Conservation (phyloP, 2,888 invertebrate genomes). For the Tuta absoluta region DNA sequence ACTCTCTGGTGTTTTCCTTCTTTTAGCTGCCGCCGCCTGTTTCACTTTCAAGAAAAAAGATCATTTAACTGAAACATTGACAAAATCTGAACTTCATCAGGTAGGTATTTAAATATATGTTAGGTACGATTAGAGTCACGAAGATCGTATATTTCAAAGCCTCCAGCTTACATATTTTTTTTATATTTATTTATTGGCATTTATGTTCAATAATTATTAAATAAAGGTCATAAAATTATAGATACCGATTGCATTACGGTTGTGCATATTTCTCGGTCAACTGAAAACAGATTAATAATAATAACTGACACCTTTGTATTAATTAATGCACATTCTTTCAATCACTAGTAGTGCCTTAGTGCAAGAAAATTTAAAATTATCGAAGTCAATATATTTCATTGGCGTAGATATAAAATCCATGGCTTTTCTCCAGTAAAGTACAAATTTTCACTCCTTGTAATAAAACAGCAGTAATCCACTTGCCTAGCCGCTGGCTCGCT, state of each 20-base stretch:
- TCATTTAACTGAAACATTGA: slow-evolving; percentile 2
- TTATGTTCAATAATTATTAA: too few species aligned
- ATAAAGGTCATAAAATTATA: too few species aligned
- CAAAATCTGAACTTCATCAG: not conserved
- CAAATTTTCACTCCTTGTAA: slow-evolving; percentile 22
- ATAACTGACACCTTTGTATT: not conserved
- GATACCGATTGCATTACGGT: not conserved
- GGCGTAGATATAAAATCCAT: too few species aligned
- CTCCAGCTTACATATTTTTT: too few species aligned
- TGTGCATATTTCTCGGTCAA: not conserved
- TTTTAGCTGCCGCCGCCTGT: not conserved
- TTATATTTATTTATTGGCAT: too few species aligned
- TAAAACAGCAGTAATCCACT: slow-evolving; percentile 45
- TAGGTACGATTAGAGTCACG: too few species aligned
- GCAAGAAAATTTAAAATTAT: too few species aligned
- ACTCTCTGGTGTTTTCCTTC: not conserved
- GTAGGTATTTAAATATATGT: too few species aligned
- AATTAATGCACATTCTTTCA: not conserved
- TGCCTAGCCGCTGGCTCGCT: slow-evolving; percentile 58
- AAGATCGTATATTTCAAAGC: too few species aligned
- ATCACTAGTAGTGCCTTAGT: too few species aligned
- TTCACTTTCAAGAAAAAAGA: slow-evolving; percentile 18
- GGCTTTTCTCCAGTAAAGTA: not conserved
- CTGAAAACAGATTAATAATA: not conserved
- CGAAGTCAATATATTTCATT: too few species aligned